phyloP scores from a whole-genome alignment of 2,888 invertebrate genomes.

The Drosophila paranaensis region DNA sequence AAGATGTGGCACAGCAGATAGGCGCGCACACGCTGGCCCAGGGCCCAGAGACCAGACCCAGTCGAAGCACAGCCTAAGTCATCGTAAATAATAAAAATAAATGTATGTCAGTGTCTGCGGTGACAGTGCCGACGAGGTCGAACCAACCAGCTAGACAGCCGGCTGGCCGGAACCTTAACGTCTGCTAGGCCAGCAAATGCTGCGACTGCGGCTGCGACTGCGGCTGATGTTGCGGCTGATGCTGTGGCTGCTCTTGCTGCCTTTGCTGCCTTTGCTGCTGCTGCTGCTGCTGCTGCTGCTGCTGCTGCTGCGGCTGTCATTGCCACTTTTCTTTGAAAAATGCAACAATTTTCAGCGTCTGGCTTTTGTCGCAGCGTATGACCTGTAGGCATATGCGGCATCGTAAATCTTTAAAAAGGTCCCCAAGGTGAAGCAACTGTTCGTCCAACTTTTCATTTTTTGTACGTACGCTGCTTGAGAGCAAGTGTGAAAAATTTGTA shows the following conservation, averaged over 20 bases:
- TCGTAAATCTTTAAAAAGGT: constrained; percentile 83
- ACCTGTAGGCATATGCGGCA: constrained; percentile 83
- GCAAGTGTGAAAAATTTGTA: constrained; percentile 80
- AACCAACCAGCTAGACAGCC: constrained; percentile 16
- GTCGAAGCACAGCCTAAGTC: constrained; percentile 65
- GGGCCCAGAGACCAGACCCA: constrained; percentile 7
- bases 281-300: constrained; percentile 23
- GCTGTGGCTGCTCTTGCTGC: constrained; percentile 23
- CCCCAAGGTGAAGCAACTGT: constrained; percentile 73
- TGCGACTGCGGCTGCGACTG: constrained; percentile 20
- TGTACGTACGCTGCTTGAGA: constrained; percentile 54
- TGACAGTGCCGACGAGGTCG: constrained; percentile 58
- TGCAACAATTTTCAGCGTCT: constrained; percentile 79
- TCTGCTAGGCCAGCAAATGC: constrained; percentile 6
- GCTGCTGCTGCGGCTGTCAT: constrained; percentile 60
- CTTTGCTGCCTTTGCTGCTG: constrained; percentile 12
- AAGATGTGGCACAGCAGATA: constrained; percentile 72
- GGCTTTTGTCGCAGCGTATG: constrained; percentile 61
- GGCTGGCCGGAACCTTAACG: constrained; percentile 22
- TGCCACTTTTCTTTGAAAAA: constrained; percentile 78
- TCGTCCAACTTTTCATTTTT: constrained; percentile 8
- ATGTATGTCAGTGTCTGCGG: constrained; percentile 80
- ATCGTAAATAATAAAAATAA: constrained; percentile 80
- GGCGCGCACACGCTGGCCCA: constrained; percentile 46
- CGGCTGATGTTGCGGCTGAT: constrained; percentile 9